phyloP scores from a whole-genome alignment of 2,888 invertebrate species.

The Belgica antarctica region DNA sequence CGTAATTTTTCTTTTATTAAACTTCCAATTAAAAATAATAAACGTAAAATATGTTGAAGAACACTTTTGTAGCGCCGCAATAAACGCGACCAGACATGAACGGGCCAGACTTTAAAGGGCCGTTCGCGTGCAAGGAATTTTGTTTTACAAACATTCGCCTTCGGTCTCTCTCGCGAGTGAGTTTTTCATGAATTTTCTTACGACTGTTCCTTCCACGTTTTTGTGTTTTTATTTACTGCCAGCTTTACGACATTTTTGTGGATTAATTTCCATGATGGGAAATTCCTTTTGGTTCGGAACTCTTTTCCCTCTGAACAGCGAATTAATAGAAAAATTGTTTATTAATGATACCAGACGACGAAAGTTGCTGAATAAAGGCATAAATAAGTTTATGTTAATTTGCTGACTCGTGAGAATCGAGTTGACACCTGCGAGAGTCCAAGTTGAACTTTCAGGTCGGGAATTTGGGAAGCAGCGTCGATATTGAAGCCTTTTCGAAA shows the following conservation, averaged over 20 bases:
- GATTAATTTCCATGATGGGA: background rate
- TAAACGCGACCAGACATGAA: constrained; percentile 3
- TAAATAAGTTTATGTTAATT: constrained; percentile 15
- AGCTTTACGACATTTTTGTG: constrained; percentile 23
- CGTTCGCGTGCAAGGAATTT: constrained; percentile 39
- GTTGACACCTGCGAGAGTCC: background rate
- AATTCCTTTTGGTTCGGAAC: background rate
- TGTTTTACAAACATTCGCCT: constrained; percentile 34
- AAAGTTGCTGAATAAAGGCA: background rate
- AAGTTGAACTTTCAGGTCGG: background rate
- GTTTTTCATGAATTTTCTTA: background rate
- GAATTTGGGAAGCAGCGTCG: background rate
- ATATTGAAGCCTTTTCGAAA: too few species aligned
- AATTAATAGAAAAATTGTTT: background rate
- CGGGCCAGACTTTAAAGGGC: constrained; percentile 1
- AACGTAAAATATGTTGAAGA: constrained; percentile 31
- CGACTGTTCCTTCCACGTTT: background rate
- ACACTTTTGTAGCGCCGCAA: background rate
- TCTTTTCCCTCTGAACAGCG: too few species aligned
- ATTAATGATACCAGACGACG: constrained; percentile 26
- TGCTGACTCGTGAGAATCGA: background rate
- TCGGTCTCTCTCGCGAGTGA: background rate
- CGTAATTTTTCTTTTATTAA: constrained; percentile 26
- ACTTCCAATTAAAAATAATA: constrained; percentile 31
- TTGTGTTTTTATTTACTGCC: too few species aligned